These are phyloP conservation scores for Hippopotamyrus pictus DNA, from an alignment of 2,797 vertebrate species.

Conservation along the genomic window DNA sequence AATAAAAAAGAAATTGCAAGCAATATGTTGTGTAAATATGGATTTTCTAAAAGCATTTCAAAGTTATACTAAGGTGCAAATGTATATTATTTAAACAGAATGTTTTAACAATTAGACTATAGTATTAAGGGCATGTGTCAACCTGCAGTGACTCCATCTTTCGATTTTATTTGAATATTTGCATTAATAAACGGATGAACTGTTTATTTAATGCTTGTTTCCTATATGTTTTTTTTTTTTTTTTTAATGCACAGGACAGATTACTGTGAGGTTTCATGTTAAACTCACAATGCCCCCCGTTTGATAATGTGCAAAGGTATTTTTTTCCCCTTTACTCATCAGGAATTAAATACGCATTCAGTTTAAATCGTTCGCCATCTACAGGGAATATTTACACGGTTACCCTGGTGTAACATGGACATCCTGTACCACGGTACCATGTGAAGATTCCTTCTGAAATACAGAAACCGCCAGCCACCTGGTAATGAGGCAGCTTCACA, in stretches of 20 bases:
- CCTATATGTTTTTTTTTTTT: constrained; percentile 25
- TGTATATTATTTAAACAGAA: constrained; percentile 73
- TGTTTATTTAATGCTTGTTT: constrained; percentile 45
- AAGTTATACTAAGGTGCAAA: constrained; percentile 67
- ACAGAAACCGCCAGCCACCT: neutral
- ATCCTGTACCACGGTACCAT: neutral
- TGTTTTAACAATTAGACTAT: constrained; percentile 71
- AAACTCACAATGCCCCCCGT: neutral
- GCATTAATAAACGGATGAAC: constrained; percentile 72
- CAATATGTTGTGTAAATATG: constrained; percentile 66
- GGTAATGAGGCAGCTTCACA: neutral
- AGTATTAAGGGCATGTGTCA: constrained; percentile 75
- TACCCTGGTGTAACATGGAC: neutral
- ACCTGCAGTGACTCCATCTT: constrained; percentile 64
- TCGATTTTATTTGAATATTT: constrained; percentile 72
- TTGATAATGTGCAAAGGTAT: neutral
- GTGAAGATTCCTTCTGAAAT: neutral
- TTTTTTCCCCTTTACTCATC: neutral
- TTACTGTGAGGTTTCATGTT: neutral
- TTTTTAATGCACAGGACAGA: neutral
- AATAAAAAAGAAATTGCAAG: constrained; percentile 43
- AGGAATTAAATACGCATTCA: neutral
- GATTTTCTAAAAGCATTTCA: constrained; percentile 54
- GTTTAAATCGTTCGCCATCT: neutral
- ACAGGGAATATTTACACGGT: neutral